Evolutionary conservation across 2,888 invertebrate species (phyloP).

Genomic region (Ditylenchus weischeri): DNA sequence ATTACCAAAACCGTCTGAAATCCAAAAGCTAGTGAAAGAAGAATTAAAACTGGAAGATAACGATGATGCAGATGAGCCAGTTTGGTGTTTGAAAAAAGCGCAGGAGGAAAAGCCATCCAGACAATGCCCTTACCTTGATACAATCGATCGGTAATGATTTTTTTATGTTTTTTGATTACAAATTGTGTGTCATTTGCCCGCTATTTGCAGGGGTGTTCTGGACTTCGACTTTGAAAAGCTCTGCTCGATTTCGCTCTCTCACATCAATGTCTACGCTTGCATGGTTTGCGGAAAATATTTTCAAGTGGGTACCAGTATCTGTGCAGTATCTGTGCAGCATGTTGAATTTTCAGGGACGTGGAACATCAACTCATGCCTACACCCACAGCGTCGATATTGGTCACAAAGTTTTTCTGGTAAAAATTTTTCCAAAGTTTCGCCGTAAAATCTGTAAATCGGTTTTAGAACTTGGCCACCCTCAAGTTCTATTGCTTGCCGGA

Average conservation of each 20-base stretch:
- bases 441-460: too few species aligned
- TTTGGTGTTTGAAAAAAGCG: slow-evolving; percentile 53
- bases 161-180: background rate
- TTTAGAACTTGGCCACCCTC: slow-evolving; percentile 80
- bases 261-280: slow-evolving; percentile 98
- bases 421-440: too few species aligned
- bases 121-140: slow-evolving; percentile 89
- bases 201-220: slow-evolving; percentile 70
- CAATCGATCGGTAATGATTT: slow-evolving; percentile 75
- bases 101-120: slow-evolving; percentile 47
- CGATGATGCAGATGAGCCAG: slow-evolving; percentile 43
- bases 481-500: slow-evolving; percentile 98
- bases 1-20: background rate
- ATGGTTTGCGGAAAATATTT: slow-evolving; percentile 99
- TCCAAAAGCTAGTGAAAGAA: slow-evolving; percentile 14
- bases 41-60: slow-evolving; percentile 32
- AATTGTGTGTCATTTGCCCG: background rate
- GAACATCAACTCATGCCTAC: slow-evolving; percentile 95
- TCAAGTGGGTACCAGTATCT: slow-evolving; percentile 63
- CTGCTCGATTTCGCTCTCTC: slow-evolving; percentile 92
- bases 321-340: background rate
- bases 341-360: slow-evolving; percentile 74
- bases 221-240: slow-evolving; percentile 99
- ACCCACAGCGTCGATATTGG: slow-evolving; percentile 96
- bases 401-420: slow-evolving; percentile 84